Conservation (phyloP, 2,797 vertebrate genomes). For the Rhabdophis nuchalis region DNA sequence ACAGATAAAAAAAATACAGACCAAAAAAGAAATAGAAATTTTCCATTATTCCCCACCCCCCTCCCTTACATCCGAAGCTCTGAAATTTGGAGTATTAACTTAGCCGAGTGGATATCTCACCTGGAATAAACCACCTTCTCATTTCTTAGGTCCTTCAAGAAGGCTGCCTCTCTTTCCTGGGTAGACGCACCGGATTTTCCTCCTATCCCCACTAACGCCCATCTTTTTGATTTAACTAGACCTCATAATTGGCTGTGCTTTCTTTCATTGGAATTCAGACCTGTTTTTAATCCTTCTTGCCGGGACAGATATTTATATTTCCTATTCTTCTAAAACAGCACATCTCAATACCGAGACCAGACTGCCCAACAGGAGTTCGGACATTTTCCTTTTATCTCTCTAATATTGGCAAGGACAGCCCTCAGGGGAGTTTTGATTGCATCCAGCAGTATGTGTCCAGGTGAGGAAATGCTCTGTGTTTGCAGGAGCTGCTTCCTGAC, state of each 20-base stretch:
- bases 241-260: neutral
- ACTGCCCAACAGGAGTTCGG: constrained; percentile 78
- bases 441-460: constrained; percentile 95
- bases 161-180: neutral
- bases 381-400: constrained; percentile 94
- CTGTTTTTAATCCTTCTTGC: neutral
- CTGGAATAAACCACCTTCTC: neutral
- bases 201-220: no score
- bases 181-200: neutral
- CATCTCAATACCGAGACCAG: constrained; percentile 89
- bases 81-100: neutral
- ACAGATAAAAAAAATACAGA: neutral
- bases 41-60: neutral
- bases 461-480: constrained; percentile 67
- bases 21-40: neutral
- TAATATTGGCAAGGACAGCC: constrained; percentile 92
- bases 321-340: constrained; percentile 70
- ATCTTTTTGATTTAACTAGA: neutral
- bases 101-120: neutral
- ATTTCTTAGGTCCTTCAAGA: neutral
- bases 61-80: neutral
- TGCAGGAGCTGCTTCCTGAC: neutral
- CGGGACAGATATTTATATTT: neutral
- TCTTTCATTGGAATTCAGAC: neutral
- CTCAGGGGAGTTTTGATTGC: constrained; percentile 97